Evolutionary conservation across 2,113 vertebrate genomes (phyloP).

Genomic region (Arvicanthis niloticus): DNA sequence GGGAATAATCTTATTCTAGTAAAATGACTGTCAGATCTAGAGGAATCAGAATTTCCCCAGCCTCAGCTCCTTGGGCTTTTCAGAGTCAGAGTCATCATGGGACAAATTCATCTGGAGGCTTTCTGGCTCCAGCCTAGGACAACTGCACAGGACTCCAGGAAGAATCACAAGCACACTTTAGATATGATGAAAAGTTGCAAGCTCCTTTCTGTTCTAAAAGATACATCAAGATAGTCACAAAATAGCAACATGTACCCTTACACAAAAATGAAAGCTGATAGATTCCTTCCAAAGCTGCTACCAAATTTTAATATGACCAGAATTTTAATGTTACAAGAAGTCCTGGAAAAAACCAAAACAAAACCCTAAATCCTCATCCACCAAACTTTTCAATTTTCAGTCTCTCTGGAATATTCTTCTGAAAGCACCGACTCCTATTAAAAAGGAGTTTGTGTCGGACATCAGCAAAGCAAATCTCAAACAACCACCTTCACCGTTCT

Average conservation of each 20-base stretch:
- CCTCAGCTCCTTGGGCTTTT: background rate
- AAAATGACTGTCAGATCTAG: background rate
- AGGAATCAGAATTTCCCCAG: background rate
- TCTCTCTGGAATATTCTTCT: background rate
- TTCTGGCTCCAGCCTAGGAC: background rate
- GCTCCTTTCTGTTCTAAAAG: background rate
- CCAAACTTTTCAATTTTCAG: background rate
- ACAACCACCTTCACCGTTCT: background rate
- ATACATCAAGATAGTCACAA: background rate
- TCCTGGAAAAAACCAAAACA: too few species aligned
- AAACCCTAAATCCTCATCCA: accelerated
- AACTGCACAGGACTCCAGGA: background rate
- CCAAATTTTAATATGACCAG: background rate
- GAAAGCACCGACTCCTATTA: background rate
- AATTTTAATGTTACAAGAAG: background rate
- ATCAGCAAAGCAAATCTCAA: background rate
- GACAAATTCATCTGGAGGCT: background rate
- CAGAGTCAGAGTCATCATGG: background rate
- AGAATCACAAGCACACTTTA: background rate
- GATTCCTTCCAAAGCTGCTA: background rate
- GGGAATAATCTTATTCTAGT: background rate
- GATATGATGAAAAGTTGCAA: accelerated
- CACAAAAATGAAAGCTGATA: accelerated
- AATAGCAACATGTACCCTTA: accelerated
- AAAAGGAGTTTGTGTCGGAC: background rate